Evolutionary conservation across 1,140 invertebrate genomes (phyloP).

Genomic region (Sweltsa coloradensis): DNA sequence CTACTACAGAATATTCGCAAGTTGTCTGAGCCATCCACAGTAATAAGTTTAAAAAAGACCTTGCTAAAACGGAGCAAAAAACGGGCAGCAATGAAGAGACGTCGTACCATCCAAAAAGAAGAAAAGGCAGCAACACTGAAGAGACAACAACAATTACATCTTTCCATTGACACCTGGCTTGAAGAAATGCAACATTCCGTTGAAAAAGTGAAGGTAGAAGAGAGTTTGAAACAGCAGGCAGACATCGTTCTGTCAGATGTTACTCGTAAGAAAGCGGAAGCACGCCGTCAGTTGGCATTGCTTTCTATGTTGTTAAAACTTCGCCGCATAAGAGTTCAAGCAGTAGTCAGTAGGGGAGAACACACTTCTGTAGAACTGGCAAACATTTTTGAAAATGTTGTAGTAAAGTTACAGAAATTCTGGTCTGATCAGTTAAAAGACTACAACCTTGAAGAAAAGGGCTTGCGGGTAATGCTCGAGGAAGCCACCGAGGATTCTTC

Average conservation of each 20-base stretch:
- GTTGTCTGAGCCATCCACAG: background rate
- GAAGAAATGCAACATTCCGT: constrained; percentile 44
- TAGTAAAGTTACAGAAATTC: constrained; percentile 32
- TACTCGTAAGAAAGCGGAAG: constrained; percentile 49
- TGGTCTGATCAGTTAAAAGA: constrained; percentile 32
- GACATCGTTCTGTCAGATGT: constrained; percentile 56
- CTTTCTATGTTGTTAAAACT: constrained; percentile 48
- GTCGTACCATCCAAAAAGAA: constrained; percentile 29
- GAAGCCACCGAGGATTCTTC: constrained; percentile 19
- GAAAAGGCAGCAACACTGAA: constrained; percentile 30
- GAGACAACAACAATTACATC: constrained; percentile 31
- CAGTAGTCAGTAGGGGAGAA: constrained; percentile 44
- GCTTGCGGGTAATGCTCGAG: constrained; percentile 34
- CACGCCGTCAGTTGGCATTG: constrained; percentile 44
- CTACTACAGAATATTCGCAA: no score
- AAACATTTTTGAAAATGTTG: constrained; percentile 13
- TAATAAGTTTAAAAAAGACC: constrained; percentile 30
- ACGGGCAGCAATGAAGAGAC: constrained; percentile 35
- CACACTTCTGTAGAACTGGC: constrained; percentile 26
- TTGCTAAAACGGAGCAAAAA: constrained; percentile 41
- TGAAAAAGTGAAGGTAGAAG: constrained; percentile 45
- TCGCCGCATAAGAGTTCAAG: constrained; percentile 41
- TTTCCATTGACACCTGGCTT: constrained; percentile 46
- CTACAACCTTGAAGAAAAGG: constrained; percentile 37
- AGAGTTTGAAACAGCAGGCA: constrained; percentile 48